Conservation (phyloP, 2,113 vertebrate genomes). For the Stictonetta naevosa region DNA sequence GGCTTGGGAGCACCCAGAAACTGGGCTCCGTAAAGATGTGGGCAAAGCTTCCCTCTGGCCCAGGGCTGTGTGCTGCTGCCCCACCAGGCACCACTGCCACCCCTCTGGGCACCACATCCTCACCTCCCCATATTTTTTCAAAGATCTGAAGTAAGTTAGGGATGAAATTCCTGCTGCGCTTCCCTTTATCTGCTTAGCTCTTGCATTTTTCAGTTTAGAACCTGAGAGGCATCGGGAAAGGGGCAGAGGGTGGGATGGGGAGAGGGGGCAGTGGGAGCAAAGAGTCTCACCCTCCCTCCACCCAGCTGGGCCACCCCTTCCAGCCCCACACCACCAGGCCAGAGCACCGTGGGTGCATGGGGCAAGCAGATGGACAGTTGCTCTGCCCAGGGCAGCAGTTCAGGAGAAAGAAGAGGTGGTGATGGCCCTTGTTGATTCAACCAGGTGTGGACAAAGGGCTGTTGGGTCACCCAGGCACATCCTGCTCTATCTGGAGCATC, state of each 20-base stretch:
- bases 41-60: background rate
- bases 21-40: background rate
- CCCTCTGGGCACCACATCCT: background rate
- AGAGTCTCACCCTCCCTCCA: background rate
- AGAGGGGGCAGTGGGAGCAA: background rate
- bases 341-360: background rate
- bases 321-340: background rate
- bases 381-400: background rate
- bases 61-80: background rate
- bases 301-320: background rate
- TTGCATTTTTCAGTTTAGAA: background rate
- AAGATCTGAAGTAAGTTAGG: background rate
- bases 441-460: background rate
- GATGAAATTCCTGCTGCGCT: background rate
- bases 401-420: background rate
- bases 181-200: background rate
- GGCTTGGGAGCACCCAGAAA: background rate
- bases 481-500: background rate
- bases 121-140: background rate
- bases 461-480: background rate
- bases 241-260: too few species aligned
- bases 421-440: accelerated
- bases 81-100: background rate
- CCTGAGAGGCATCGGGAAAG: background rate
- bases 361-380: background rate